Evolutionary conservation across 2,888 invertebrate species (phyloP).

Genomic region (Blastobasis lacticolella): DNA sequence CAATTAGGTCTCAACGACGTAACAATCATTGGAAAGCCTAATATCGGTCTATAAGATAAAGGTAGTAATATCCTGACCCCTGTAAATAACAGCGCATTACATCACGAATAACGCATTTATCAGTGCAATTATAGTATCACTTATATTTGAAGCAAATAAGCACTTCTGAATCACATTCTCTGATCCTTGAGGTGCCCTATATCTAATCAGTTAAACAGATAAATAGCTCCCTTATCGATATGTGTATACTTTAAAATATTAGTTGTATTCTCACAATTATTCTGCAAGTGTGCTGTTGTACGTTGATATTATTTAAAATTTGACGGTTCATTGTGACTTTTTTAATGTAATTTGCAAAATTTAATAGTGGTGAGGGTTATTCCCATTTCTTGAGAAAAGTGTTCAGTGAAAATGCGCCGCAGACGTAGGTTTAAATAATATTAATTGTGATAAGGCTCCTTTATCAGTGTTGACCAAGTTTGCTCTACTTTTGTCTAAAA

Average conservation of each 20-base stretch:
- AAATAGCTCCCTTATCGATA: conserved; percentile 51
- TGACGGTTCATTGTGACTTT: neutral
- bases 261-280: conserved; percentile 32
- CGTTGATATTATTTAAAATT: neutral
- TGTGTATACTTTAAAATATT: conserved; percentile 22
- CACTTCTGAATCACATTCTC: conserved; percentile 44
- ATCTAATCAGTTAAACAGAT: conserved; percentile 63
- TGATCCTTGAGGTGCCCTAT: conserved; percentile 54
- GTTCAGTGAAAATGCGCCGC: conserved; percentile 47
- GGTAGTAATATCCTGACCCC: too few species aligned
- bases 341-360: conserved; percentile 10
- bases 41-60: too few species aligned
- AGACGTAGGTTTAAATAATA: conserved; percentile 49
- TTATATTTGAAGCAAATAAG: neutral
- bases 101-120: too few species aligned
- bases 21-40: too few species aligned
- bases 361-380: conserved; percentile 1
- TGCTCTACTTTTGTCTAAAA: conserved; percentile 45
- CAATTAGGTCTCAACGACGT: too few species aligned
- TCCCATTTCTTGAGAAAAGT: conserved; percentile 13
- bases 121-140: too few species aligned
- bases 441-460: conserved; percentile 35
- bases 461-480: conserved; percentile 55
- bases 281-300: neutral
- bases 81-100: too few species aligned